Conservation (phyloP, 2,797 vertebrate species). For the Clamator glandarius region DNA sequence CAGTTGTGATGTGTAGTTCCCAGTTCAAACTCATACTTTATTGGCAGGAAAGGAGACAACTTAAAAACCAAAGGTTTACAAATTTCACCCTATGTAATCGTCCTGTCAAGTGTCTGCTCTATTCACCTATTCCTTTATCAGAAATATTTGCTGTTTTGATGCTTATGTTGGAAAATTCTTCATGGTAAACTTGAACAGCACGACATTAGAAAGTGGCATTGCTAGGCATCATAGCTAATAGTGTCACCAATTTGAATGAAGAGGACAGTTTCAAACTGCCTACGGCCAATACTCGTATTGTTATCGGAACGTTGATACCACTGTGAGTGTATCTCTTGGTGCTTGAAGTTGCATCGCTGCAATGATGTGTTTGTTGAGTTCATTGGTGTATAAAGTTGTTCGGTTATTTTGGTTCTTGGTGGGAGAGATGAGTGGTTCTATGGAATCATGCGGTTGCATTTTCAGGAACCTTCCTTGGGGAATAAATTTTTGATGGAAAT, state of each 20-base stretch:
- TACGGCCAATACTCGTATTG: not conserved
- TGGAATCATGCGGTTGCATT: not conserved
- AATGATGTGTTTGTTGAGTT: not conserved
- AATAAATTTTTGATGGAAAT: not conserved
- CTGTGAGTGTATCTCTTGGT: not conserved
- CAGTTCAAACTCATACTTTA: not conserved
- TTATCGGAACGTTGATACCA: not conserved
- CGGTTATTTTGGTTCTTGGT: not conserved
- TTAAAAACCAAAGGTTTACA: not conserved
- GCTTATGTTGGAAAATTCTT: not conserved
- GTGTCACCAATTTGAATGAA: not conserved
- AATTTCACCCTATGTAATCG: not conserved
- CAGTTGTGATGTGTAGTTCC: not conserved
- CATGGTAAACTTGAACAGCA: not conserved
- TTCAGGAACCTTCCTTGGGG: not conserved
- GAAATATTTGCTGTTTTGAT: not conserved
- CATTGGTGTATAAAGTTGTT: not conserved
- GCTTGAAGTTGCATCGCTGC: not conserved
- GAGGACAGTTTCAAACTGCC: not conserved
- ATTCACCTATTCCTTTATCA: not conserved
- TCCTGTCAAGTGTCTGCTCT: not conserved
- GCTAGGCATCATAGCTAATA: not conserved
- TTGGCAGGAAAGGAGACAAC: not conserved
- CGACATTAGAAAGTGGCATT: rapidly evolving
- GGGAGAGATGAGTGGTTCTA: not conserved